Conservation (phyloP, 2,797 vertebrate genomes). For the Leucoraja ocellata region DNA sequence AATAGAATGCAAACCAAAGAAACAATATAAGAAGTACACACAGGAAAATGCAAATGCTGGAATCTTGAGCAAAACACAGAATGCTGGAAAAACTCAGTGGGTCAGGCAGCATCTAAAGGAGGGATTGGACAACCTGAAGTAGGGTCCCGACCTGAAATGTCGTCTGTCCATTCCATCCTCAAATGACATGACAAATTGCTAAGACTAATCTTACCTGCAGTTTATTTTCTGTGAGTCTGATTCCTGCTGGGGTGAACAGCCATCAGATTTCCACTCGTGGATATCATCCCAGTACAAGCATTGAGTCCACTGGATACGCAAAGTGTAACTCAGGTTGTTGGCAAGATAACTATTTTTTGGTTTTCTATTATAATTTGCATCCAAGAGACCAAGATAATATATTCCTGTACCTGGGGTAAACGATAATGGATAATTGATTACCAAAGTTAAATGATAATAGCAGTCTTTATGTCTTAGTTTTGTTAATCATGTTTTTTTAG, state of each 20-base stretch:
- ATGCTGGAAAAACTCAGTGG: too few relatives aligned
- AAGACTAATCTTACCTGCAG: conserved; percentile 63
- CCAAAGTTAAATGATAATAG: neutral
- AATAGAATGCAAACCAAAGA: neutral
- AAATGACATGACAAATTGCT: neutral
- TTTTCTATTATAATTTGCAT: conserved; percentile 59
- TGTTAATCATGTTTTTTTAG: neutral
- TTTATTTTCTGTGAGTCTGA: conserved; percentile 49
- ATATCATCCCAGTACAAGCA: conserved; percentile 65
- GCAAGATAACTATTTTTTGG: conserved; percentile 49
- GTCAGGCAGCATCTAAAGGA: too few relatives aligned
- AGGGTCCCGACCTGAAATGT: too few relatives aligned
- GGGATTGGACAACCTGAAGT: too few relatives aligned
- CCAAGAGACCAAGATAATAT: conserved; percentile 62
- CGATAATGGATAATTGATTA: neutral
- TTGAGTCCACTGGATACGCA: conserved; percentile 55
- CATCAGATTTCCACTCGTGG: conserved; percentile 54
- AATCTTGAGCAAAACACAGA: too few relatives aligned
- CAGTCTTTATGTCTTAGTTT: neutral
- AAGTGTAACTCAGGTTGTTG: conserved; percentile 57
- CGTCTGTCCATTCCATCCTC: too few relatives aligned
- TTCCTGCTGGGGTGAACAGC: conserved; percentile 51
- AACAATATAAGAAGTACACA: neutral
- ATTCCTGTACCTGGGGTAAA: conserved; percentile 51
- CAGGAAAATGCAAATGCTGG: too few relatives aligned